phyloP scores from a whole-genome alignment of 92 coral and sea anemone genomes.

The Epizoanthus scotinus region DNA sequence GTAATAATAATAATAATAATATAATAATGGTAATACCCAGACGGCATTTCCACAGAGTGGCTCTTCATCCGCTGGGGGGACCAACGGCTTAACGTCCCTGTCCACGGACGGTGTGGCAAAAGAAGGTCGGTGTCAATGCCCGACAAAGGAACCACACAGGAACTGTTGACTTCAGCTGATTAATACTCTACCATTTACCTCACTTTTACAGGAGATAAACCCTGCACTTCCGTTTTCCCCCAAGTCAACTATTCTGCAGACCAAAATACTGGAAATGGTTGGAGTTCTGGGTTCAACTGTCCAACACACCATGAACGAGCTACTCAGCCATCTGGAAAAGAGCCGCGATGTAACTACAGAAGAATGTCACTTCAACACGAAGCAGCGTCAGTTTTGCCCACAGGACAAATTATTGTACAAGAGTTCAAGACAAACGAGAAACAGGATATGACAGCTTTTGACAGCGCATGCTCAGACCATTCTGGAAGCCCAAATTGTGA shows the following conservation, averaged over 20 bases:
- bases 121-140: too few species aligned
- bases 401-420: conserved; percentile 59
- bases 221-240: background rate
- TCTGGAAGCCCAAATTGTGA: conserved; percentile 34
- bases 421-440: conserved; percentile 8
- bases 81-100: too few species aligned
- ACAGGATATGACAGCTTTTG: background rate
- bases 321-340: conserved; percentile 17
- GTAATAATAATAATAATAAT: too few species aligned
- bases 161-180: background rate
- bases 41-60: too few species aligned
- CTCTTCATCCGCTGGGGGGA: too few species aligned
- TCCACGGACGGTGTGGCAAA: too few species aligned
- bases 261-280: conserved; percentile 68
- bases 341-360: conserved; percentile 28
- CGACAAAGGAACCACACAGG: too few species aligned
- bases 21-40: too few species aligned
- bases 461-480: conserved; percentile 4
- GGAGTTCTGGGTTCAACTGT: conserved; percentile 77
- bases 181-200: too few species aligned
- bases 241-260: conserved; percentile 11
- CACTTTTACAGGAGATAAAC: conserved; percentile 7
- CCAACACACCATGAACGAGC: conserved; percentile 8
- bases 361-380: conserved; percentile 51
- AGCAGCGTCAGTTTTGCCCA: conserved; percentile 79